Evolutionary conservation across 1,140 invertebrate species (phyloP).

Genomic region (Berghia stephanieae): DNA sequence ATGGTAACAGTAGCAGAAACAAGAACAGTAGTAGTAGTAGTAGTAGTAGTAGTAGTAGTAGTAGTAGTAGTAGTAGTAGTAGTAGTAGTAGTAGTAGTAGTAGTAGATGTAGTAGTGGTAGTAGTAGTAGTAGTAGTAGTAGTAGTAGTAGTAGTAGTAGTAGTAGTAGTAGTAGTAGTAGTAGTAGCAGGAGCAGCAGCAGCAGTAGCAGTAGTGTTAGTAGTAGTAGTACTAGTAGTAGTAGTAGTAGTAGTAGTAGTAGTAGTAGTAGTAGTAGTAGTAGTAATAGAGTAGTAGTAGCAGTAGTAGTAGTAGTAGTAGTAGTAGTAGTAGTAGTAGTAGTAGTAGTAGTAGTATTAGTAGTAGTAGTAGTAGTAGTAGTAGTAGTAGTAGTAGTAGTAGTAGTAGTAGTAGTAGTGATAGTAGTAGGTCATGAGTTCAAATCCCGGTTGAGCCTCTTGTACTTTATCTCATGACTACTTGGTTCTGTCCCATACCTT

Average conservation of each 20-base stretch:
- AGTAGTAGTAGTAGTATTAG: conserved; percentile 5
- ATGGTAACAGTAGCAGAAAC: no score
- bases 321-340: conserved; percentile 1
- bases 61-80: background rate
- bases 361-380: conserved; percentile 2
- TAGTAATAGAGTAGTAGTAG: conserved; percentile 1
- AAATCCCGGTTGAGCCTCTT: no score
- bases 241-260: conserved; percentile 1
- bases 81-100: background rate
- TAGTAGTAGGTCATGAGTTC: no score
- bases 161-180: background rate
- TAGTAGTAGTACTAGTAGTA: conserved; percentile 2
- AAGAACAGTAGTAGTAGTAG: no score
- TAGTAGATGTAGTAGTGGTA: background rate
- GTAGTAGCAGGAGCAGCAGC: conserved; percentile 2
- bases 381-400: background rate
- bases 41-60: background rate
- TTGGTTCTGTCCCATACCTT: no score
- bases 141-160: conserved; percentile 8
- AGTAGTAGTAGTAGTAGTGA: background rate
- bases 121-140: background rate
- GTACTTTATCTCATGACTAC: no score
- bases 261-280: conserved; percentile 1
- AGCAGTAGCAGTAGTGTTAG: no score
- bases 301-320: conserved; percentile 2